phyloP scores from a whole-genome alignment of 1,140 invertebrate genomes.

The Diorhabda sublineata region DNA sequence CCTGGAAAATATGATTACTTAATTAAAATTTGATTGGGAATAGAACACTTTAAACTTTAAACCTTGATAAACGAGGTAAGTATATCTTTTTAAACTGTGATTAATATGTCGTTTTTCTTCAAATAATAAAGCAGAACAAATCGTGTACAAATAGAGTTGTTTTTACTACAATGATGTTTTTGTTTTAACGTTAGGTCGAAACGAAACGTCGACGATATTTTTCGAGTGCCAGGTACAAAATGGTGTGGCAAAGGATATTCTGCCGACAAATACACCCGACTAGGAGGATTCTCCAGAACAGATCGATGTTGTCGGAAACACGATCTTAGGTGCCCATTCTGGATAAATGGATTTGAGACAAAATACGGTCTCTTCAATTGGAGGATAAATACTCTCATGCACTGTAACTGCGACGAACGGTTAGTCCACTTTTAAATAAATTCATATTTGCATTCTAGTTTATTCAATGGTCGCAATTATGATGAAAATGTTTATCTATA shows the following conservation, averaged over 20 bases:
- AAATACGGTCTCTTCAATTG: slow-evolving; percentile 81
- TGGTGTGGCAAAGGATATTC: slow-evolving; percentile 83
- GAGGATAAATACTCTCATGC: slow-evolving; percentile 78
- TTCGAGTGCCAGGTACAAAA: slow-evolving; percentile 75
- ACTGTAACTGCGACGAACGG: slow-evolving; percentile 85
- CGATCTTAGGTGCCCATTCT: slow-evolving; percentile 75
- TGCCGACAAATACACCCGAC: slow-evolving; percentile 67
- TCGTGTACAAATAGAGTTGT: no score
- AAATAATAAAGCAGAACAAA: no score
- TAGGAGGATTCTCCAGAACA: slow-evolving; percentile 71
- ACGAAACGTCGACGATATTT: slow-evolving; percentile 54
- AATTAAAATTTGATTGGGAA: no score
- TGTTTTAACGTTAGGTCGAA: slow-evolving; percentile 26
- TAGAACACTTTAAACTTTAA: no score
- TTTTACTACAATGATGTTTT: no score
- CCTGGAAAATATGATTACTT: no score
- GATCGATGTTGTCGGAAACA: slow-evolving; percentile 82
- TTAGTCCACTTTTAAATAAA: slow-evolving; percentile 47
- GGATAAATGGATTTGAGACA: slow-evolving; percentile 69
- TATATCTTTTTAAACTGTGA: no score
- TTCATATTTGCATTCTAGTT: no score
- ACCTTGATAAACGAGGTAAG: no score
- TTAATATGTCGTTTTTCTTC: no score
- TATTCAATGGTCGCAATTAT: background rate
- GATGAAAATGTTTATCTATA: background rate